Base-by-base conservation (phyloP, 2,888 invertebrate species). In the Lepas anatifera region DNA sequence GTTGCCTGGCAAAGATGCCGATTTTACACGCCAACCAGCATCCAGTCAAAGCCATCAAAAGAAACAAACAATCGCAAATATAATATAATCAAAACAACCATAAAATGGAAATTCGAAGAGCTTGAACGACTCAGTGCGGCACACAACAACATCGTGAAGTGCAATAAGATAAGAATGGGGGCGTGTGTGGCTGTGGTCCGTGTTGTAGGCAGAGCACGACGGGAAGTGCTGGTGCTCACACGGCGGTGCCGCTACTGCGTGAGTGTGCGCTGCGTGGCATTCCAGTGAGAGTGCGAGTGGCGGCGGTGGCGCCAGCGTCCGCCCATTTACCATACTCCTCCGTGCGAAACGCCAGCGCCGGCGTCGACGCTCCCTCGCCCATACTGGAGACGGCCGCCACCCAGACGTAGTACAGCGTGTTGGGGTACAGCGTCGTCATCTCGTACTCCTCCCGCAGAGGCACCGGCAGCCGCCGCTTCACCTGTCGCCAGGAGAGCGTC, bases 321-420 rank as follows among this genome's bases (percentile, higher is more conserved):
- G 25, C n/a, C 27, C 27, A 84, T 95, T 90, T 91, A 97, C 97
- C 94, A 85, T 95, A 96, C 88, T 94, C 94, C 82, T 95, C 94
- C 69, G 98, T 98, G 83, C 92, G 87, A 76, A 94, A 93, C 75
- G 93, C 91, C 75, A 95, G 90, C 22, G 94, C 92, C 50, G 95
- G 93, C 25, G 96, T 96, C 70, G 94, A 92, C 43, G 95, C 95
- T 25, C 97, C 97, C 81, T 95, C 96, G 18, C 97, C 98, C 74
- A 90, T 84, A 77, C 91, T 89, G 25, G 95, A 95, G 75, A 92
- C 85, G 71, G 97, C 98, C 22, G 96, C 95, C 76, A 99, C 83
- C 92, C 96, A 95, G 77, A 98, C 91, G 83, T 93, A 94, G 85
- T 98, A 99, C 76, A 94, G 82, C 18, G 96, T 97, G 84, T 96